Conservation (phyloP, 2,797 vertebrate species). For the Nyctalus aviator region DNA sequence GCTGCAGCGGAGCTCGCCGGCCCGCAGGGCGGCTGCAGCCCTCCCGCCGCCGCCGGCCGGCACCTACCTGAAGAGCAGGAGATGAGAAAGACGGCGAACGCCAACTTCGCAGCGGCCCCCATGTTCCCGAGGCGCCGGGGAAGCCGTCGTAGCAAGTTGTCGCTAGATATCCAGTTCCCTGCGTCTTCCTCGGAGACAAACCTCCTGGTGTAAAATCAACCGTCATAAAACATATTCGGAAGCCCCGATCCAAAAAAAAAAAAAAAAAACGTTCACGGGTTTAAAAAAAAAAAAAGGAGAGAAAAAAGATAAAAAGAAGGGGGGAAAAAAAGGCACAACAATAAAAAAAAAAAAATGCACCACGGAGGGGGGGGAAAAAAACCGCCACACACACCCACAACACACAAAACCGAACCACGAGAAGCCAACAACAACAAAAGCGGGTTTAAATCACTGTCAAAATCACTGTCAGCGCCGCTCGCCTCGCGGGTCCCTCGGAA, state of each 20-base stretch:
- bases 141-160: conserved; percentile 79
- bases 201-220: conserved; percentile 84
- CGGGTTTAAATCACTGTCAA: conserved; percentile 83
- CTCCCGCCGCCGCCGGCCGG: conserved; percentile 58
- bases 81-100: conserved; percentile 98
- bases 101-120: conserved; percentile 98
- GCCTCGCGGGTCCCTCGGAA: conserved; percentile 76
- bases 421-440: conserved; percentile 83
- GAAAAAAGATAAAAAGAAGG: conserved; percentile 62
- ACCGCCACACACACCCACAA: conserved; percentile 79
- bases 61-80: conserved; percentile 98
- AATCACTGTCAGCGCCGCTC: conserved; percentile 83
- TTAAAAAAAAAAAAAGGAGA: neutral
- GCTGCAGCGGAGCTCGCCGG: conserved; percentile 11
- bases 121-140: conserved; percentile 91
- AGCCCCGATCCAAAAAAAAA: conserved; percentile 64
- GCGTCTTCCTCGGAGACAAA: conserved; percentile 86
- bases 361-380: conserved; percentile 51
- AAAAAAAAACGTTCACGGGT: conserved; percentile 61
- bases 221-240: conserved; percentile 85
- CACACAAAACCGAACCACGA: conserved; percentile 79
- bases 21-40: conserved; percentile 20
- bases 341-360: conserved; percentile 57
- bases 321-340: conserved; percentile 26
- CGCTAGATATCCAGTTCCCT: conserved; percentile 86